Conservation (phyloP, 2,797 vertebrate species). For the Valencia hispanica region DNA sequence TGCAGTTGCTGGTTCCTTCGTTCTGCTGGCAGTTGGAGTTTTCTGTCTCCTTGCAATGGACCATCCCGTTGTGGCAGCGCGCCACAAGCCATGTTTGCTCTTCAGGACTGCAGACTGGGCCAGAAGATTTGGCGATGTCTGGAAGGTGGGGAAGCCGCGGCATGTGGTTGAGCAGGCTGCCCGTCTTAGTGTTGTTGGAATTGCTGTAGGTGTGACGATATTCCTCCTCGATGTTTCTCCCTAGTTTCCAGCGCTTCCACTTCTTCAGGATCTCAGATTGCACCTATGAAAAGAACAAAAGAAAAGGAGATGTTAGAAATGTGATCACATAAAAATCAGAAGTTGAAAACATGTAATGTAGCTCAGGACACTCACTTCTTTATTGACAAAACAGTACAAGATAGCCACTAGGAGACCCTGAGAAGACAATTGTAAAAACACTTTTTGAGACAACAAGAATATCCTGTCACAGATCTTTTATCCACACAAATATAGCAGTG, state of each 20-base stretch:
- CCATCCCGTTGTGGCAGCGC: conserved; percentile 72
- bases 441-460: background rate
- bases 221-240: conserved; percentile 87
- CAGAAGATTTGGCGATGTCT: conserved; percentile 64
- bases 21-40: conserved; percentile 52
- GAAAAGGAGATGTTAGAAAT: background rate
- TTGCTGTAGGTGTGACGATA: conserved; percentile 88
- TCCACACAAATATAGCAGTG: background rate
- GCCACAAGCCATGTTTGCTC: conserved; percentile 84
- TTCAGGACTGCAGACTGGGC: conserved; percentile 57
- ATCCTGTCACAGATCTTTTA: background rate
- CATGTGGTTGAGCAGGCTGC: conserved; percentile 69
- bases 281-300: conserved; percentile 78
- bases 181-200: conserved; percentile 72
- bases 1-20: conserved; percentile 54
- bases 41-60: conserved; percentile 36
- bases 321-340: background rate
- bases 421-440: conserved; percentile 30
- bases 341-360: background rate
- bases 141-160: conserved; percentile 61
- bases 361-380: conserved; percentile 86
- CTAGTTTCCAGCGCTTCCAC: conserved; percentile 92
- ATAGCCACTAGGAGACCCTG: conserved; percentile 97
- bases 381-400: conserved; percentile 98
- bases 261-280: conserved; percentile 90